Conservation (phyloP, 2,797 vertebrate genomes). For the Ispidina picta region DNA sequence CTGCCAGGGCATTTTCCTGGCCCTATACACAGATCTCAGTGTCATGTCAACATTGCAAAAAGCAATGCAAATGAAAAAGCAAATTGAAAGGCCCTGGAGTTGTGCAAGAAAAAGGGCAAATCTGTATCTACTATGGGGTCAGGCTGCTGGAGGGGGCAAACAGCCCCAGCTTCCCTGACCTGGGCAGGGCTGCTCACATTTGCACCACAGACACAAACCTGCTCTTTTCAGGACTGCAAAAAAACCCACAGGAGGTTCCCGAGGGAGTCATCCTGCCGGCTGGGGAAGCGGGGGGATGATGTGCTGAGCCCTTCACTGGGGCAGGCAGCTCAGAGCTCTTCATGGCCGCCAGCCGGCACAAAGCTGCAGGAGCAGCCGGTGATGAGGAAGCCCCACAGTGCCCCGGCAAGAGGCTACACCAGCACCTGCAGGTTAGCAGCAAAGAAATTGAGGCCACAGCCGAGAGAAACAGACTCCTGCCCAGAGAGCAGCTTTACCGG, state of each 20-base stretch:
- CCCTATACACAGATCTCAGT: background rate
- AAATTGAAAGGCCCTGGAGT: background rate
- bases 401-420: background rate
- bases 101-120: background rate
- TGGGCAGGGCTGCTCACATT: background rate
- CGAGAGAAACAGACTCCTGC: constrained; percentile 10
- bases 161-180: background rate
- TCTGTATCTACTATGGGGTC: fast-evolving
- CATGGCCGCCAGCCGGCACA: background rate
- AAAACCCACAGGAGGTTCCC: fast-evolving
- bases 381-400: background rate
- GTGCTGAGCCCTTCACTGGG: background rate
- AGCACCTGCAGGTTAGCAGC: background rate
- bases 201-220: background rate
- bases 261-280: background rate
- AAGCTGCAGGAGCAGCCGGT: background rate
- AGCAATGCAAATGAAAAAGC: background rate
- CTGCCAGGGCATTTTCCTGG: background rate
- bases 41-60: fast-evolving
- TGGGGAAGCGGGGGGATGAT: background rate
- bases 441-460: background rate
- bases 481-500: background rate
- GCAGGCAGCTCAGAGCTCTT: background rate
- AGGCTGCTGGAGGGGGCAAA: background rate
- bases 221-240: background rate